Percentiles rank a stretch among this genome's conserved stretches.
Evolutionary conservation across 37 sponge, comb jelly and placozoan genomes (phyloP).

Genomic region (Diacarnus erythraeanus): DNA sequence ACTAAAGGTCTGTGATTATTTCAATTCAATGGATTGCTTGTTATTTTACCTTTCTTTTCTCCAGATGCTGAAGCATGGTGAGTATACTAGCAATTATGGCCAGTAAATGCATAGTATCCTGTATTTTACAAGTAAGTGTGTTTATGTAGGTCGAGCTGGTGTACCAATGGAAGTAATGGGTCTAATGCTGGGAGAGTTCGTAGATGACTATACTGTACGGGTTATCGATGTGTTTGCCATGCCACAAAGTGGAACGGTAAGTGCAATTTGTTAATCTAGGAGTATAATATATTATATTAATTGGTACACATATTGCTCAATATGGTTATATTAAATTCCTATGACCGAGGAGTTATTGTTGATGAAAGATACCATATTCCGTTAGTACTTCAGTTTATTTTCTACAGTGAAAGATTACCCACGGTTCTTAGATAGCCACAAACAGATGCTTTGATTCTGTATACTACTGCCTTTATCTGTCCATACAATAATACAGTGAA

Average conservation of each 20-base stretch:
- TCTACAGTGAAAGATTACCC: no score
- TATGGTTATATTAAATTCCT: no score
- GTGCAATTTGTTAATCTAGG: neutral
- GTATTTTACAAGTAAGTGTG: neutral
- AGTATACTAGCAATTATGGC: slow-evolving; percentile 44
- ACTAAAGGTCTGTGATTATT: slow-evolving; percentile 70
- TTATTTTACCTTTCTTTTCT: neutral
- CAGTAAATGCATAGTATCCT: neutral
- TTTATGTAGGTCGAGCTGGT: slow-evolving; percentile 90
- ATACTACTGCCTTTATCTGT: neutral
- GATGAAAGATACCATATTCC: no score
- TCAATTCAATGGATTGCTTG: neutral
- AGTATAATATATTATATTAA: no score
- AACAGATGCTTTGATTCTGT: no score
- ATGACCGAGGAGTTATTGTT: no score
- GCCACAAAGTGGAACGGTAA: slow-evolving; percentile 98
- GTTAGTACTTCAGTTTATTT: no score
- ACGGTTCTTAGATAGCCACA: no score
- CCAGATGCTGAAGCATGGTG: slow-evolving; percentile 50
- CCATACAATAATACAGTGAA: neutral
- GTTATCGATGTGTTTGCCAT: slow-evolving; percentile 99
- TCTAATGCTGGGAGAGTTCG: slow-evolving; percentile 99
- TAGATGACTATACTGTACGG: slow-evolving; percentile 98
- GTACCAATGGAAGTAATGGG: slow-evolving; percentile 99
- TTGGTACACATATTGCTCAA: no score